phyloP scores from a whole-genome alignment of 53 echinoderm and acorn worm species.

The Echinarachnius parma region DNA sequence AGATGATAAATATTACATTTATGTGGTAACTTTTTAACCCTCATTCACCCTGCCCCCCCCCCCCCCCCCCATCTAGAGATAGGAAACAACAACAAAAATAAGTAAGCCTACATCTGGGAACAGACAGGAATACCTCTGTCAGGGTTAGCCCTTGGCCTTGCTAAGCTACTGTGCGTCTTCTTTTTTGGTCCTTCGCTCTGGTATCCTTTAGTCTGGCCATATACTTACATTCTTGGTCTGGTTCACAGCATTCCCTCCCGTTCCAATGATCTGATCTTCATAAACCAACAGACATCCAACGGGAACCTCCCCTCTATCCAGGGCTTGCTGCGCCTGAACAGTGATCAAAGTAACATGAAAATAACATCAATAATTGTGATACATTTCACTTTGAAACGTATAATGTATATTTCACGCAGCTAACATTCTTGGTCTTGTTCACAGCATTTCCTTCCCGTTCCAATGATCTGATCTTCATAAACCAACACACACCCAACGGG shows the following conservation, averaged over 20 bases:
- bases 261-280: conserved; percentile 71
- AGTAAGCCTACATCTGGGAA: background rate
- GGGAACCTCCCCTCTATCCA: conserved; percentile 80
- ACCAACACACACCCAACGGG: conserved; percentile 92
- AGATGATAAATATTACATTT: no score
- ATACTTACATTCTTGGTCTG: conserved; percentile 80
- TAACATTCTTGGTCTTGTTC: conserved; percentile 87
- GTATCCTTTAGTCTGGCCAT: no score
- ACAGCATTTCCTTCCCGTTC: conserved; percentile 80
- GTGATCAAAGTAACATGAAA: background rate
- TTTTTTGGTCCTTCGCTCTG: no score
- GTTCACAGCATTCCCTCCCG: conserved; percentile 84
- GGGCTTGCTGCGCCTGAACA: conserved; percentile 50
- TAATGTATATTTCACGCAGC: no score
- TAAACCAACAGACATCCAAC: conserved; percentile 89
- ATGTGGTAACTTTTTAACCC: no score
- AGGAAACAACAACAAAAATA: background rate
- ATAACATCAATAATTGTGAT: background rate
- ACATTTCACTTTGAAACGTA: background rate
- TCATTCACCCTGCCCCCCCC: no score
- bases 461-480: conserved; percentile 73
- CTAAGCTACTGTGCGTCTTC: no score
- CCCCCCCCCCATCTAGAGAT: no score
- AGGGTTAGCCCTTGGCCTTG: no score
- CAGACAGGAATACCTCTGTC: background rate